phyloP scores from a whole-genome alignment of 2,888 invertebrate species.

The Atrina japonica region DNA sequence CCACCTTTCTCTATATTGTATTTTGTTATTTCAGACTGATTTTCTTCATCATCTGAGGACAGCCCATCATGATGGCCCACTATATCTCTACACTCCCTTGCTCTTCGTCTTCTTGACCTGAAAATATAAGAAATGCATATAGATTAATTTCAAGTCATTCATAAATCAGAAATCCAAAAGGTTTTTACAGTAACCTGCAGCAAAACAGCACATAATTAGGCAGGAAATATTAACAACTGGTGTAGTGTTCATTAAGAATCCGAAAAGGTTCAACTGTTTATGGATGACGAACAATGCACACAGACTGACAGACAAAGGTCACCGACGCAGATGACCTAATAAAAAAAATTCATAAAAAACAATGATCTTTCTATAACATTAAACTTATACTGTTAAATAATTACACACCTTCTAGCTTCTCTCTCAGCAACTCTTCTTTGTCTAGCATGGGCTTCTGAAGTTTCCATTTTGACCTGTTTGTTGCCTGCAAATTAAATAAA shows the following conservation, averaged over 20 bases:
- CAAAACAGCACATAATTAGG: conserved; percentile 8
- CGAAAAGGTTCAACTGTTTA: too few species aligned
- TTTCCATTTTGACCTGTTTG: conserved; percentile 60
- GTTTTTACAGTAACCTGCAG: background rate
- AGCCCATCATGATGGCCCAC: conserved; percentile 92
- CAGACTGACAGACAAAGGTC: too few species aligned
- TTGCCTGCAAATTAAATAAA: conserved; percentile 55
- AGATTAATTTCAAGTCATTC: background rate
- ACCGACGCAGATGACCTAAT: too few species aligned
- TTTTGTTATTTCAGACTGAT: conserved; percentile 86
- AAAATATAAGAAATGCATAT: conserved; percentile 30
- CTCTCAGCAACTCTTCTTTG: conserved; percentile 92
- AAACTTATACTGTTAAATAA: too few species aligned
- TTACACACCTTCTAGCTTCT: conserved; percentile 86
- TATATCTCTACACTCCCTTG: conserved; percentile 84
- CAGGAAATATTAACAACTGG: too few species aligned
- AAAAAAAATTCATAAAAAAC: too few species aligned
- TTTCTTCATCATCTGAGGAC: conserved; percentile 98
- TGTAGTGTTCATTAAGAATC: too few species aligned
- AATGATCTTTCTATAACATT: too few species aligned
- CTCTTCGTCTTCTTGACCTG: conserved; percentile 91
- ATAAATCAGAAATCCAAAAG: too few species aligned
- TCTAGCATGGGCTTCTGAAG: conserved; percentile 63
- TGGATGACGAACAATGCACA: too few species aligned
- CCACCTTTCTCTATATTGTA: conserved; percentile 81